Conservation (phyloP, 2,888 invertebrate genomes). For the Alloplasta piceator region DNA sequence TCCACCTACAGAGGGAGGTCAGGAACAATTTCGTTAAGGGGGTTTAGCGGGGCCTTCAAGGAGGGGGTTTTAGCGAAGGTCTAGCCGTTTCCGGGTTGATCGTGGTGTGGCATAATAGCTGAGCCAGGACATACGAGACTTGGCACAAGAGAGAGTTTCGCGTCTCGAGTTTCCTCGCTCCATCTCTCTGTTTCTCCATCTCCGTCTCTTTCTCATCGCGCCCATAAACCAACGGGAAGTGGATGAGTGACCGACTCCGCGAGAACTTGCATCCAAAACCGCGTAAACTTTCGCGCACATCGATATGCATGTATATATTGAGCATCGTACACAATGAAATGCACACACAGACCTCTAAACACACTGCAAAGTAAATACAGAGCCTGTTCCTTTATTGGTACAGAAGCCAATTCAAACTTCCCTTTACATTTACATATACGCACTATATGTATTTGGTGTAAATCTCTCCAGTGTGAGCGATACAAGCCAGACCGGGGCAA, state of each 20-base stretch:
- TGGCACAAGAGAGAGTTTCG: slow-evolving; percentile 36
- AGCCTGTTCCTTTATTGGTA: slow-evolving; percentile 4
- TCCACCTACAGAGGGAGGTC: not conserved
- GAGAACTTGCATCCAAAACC: slow-evolving; percentile 44
- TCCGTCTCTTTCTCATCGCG: not conserved
- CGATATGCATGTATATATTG: not conserved
- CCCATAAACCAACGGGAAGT: slow-evolving; percentile 29
- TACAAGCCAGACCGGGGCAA: not conserved
- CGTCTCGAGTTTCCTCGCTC: slow-evolving; percentile 22
- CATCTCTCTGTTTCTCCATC: slow-evolving; percentile 18
- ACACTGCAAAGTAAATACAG: slow-evolving; percentile 29
- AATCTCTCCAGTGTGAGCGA: not conserved
- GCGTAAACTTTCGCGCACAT: slow-evolving; percentile 12
- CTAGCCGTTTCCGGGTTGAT: slow-evolving; percentile 21
- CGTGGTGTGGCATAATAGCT: slow-evolving; percentile 44
- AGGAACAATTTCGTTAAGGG: not conserved
- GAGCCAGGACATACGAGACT: slow-evolving; percentile 45
- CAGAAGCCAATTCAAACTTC: slow-evolving; percentile 11
- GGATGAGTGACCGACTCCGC: slow-evolving; percentile 50
- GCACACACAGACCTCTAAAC: slow-evolving; percentile 15
- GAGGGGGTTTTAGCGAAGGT: slow-evolving; percentile 18
- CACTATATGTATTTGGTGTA: not conserved
- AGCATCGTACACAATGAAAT: not conserved
- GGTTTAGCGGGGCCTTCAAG: not conserved
- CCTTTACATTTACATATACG: not conserved